Conservation (phyloP, 1,140 invertebrate genomes). For the Andrena cerasifolii region DNA sequence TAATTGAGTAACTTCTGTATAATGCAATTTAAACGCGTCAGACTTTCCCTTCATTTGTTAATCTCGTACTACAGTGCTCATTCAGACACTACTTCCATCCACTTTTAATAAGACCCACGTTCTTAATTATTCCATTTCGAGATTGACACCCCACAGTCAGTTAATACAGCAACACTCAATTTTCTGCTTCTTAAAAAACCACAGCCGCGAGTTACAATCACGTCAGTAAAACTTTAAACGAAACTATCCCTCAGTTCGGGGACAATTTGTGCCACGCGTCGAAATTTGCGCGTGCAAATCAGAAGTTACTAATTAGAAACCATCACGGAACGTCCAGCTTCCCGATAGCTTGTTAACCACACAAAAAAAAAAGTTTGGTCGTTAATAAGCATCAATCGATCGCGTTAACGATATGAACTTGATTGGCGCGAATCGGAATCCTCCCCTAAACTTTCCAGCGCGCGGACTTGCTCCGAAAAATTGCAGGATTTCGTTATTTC, state of each 20-base stretch:
- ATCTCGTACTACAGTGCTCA: no score
- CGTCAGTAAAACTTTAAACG: neutral
- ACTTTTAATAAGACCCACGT: no score
- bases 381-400: conserved; percentile 8
- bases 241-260: neutral
- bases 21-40: neutral
- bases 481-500: no score
- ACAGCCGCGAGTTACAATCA: no score
- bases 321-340: neutral
- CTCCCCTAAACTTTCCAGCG: neutral
- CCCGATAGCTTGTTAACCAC: neutral
- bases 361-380: neutral
- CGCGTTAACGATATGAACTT: neutral
- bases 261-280: neutral
- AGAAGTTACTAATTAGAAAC: conserved; percentile 15
- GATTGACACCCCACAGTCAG: no score
- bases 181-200: no score
- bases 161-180: no score
- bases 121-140: no score
- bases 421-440: neutral
- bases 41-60: no score
- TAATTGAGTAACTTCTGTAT: neutral
- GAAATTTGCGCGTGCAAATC: neutral
- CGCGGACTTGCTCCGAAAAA: no score
- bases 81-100: no score